Base-by-base conservation (phyloP, 23 tunicate species). In the Botrylloides violaceus region DNA sequence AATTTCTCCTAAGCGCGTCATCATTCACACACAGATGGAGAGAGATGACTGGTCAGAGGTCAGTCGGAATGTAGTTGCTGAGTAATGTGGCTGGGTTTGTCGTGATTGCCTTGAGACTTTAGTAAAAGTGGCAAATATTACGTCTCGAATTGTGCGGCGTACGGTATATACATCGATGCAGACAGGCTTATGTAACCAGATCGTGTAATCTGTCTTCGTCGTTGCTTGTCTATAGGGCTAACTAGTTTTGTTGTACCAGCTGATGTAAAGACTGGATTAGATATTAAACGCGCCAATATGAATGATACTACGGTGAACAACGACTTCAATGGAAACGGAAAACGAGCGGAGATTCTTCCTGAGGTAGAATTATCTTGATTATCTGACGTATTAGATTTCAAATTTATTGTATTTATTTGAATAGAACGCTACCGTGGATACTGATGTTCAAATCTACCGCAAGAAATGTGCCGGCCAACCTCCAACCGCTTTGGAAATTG, bases 401-500 rank as follows among this genome's bases (percentile, higher is more conserved):
- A 43, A 43, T 43, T 15, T 9, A 9, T 7, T 43, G 53, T 15
- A 43, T 15, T 43, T 43, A 7, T 59, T 59, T 6, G 9, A 7
- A 12, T 34, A 63, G 70, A 63, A 63, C 35, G 3, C 33, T 34
- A 63, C 70, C 3, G 32, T 33, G 7, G 70, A 63, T 9, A 21
- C 29, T 4, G 2, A 68, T 32, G 12, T 68, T 19, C 1, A 68
- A 43, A 36, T 25, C 22, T 68, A n/a, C 37, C 24, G 37, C 22
- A 43, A 68, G 29, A 19, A 43, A 68, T 68, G 74, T 1, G 20
- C 29, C 20, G 74, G 74, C 18, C 12, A 19, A 18, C 58, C 74
- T 19, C 74, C 74, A 0, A 35, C 74, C 21, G 74, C 58, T 12
- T 19, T 32, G 26, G 1, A 68, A 68, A 68, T 68, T 24, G 64